phyloP scores from a whole-genome alignment of 2,797 vertebrate genomes.

The Pseudocheirus occidentalis region DNA sequence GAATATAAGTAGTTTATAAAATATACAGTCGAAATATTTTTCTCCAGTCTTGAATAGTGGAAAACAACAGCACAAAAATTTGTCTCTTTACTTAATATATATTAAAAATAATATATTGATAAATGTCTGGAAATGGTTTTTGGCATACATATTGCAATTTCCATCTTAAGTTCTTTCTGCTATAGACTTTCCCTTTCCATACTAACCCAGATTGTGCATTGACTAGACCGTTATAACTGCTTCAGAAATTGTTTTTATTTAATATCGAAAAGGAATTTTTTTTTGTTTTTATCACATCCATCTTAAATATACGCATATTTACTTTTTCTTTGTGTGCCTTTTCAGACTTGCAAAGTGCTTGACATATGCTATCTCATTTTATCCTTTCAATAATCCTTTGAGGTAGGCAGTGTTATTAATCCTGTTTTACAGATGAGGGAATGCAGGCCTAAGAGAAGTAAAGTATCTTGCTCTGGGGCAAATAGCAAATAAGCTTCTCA shows the following conservation, averaged over 20 bases:
- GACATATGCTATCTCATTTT: neutral
- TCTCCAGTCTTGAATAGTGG: constrained; percentile 31
- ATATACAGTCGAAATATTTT: constrained; percentile 11
- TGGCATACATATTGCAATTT: neutral
- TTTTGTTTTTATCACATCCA: constrained; percentile 6
- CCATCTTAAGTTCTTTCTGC: constrained; percentile 30
- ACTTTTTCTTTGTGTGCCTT: constrained; percentile 29
- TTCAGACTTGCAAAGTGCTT: neutral
- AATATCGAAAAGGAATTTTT: neutral
- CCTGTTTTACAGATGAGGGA: neutral
- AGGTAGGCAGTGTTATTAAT: constrained; percentile 4
- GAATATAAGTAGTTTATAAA: neutral
- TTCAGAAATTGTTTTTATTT: constrained; percentile 14
- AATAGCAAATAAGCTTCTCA: neutral
- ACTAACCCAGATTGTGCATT: constrained; percentile 35
- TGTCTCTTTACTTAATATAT: constrained; percentile 45
- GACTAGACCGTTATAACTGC: constrained; percentile 25
- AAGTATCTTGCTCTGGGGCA: neutral
- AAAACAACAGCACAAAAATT: constrained; percentile 33
- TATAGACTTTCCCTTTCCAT: constrained; percentile 4
- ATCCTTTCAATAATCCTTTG: constrained; percentile 30
- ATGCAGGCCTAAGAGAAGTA: neutral
- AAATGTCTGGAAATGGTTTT: constrained; percentile 23
- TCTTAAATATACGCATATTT: constrained; percentile 32
- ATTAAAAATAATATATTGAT: constrained; percentile 54